Base-by-base conservation (phyloP, 2,113 vertebrate species). In the Phycodurus eques region DNA sequence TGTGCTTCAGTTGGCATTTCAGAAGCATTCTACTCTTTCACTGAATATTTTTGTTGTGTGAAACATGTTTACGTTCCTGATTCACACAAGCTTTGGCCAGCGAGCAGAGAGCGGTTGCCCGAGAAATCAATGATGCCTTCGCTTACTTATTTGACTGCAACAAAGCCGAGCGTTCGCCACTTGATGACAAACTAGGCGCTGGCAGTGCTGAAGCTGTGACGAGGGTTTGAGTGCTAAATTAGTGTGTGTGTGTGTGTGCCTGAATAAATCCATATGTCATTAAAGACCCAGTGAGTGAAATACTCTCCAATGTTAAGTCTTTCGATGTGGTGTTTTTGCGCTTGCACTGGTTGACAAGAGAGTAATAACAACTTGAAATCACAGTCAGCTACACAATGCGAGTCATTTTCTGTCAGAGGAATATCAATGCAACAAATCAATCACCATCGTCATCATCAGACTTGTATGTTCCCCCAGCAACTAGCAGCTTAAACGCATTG, bases 91-190 rank as follows among this genome's bases (percentile, higher is more conserved):
- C 76, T 74, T 69, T 78, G 75, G 80, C 59, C 76, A 75, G 73
- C 8, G 19, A 66, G 77, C 51, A 60, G 14, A 68, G 78, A 77
- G 79, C 9, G 20, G 61, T 51, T 2, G 31, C 49, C 63, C 77
- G 51, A 82, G 78, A 87, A 92, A 92, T 92, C 89, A 83, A 91
- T 92, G 82, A 76, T 81, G 79, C 73, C 77, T 79, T 87, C 84
- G 72, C 72, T 42, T 69, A 67, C 84, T 90, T 88, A 92, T 93
- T 92, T 91, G 87, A 83, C 82, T 89, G 90, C 87, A 84, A 84
- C 85, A 89, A 88, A 85, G 47, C 68, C 63, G 39, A 64, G 69
- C 56, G 70, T 80, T 76, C 69, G 60, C 33, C 49, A 72, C 59
- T 70, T 56, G 80, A 86, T 76, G 78, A 83, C 75, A 85, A 78